phyloP scores from a whole-genome alignment of 2,888 invertebrate genomes.

The Phymatocera aterrima region DNA sequence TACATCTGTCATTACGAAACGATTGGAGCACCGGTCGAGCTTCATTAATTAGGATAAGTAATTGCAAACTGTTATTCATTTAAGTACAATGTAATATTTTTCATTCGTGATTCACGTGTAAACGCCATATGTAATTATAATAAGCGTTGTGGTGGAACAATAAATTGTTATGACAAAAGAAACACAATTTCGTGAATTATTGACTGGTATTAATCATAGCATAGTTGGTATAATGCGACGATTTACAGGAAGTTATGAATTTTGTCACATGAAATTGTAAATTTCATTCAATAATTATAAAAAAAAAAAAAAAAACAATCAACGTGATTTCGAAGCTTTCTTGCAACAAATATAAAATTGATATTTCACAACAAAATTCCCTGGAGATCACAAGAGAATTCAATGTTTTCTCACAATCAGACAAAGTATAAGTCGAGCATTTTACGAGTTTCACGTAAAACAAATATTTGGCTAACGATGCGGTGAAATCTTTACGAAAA shows the following conservation, averaged over 20 bases:
- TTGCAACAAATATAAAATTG: background rate
- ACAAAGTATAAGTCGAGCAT: background rate
- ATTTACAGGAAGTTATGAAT: background rate
- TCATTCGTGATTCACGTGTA: background rate
- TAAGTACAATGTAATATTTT: background rate
- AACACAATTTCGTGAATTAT: background rate
- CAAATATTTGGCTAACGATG: background rate
- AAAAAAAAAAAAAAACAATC: background rate
- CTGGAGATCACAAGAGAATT: background rate
- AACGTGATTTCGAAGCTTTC: background rate
- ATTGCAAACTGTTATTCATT: no score
- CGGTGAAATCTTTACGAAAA: conserved; percentile 2
- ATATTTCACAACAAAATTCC: no score
- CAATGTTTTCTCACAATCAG: background rate
- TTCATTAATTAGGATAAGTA: no score
- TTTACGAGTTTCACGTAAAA: background rate
- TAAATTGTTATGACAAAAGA: background rate
- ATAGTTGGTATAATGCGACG: no score
- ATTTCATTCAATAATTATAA: background rate
- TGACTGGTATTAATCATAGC: no score
- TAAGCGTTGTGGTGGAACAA: background rate
- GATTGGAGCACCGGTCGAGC: background rate
- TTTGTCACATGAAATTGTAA: background rate
- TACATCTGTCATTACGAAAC: conserved; percentile 41
- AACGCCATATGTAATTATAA: background rate